Percentiles rank a stretch among this genome's conserved stretches.
Conservation (phyloP, 92 coral and sea anemone species). For the Siderastrea radians region DNA sequence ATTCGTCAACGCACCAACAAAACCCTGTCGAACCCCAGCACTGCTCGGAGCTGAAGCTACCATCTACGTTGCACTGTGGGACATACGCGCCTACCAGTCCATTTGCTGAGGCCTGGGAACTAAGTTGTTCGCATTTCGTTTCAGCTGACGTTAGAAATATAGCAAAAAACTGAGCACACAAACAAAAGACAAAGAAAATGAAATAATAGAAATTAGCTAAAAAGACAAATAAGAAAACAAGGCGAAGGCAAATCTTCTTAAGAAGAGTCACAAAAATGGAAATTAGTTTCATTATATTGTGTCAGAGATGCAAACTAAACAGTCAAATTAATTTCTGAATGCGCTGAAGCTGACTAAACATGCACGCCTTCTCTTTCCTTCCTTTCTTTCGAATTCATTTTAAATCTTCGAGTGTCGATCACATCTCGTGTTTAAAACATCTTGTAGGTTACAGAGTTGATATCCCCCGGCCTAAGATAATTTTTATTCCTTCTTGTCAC, state of each 20-base stretch:
- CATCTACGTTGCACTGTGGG: conserved; percentile 67
- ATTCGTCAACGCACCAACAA: conserved; percentile 68
- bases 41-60: conserved; percentile 67
- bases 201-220: not conserved
- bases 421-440: too few species aligned
- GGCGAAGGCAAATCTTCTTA: not conserved
- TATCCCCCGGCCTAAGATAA: too few species aligned
- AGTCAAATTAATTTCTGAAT: too few species aligned
- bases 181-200: not conserved
- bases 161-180: not conserved
- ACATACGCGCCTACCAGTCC: conserved; percentile 64
- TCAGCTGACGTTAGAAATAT: not conserved
- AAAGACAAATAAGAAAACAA: not conserved
- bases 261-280: not conserved
- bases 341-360: too few species aligned
- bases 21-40: conserved; percentile 79
- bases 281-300: too few species aligned
- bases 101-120: conserved; percentile 15
- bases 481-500: too few species aligned
- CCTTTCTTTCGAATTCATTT: too few species aligned
- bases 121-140: conserved; percentile 54
- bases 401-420: too few species aligned
- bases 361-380: too few species aligned
- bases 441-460: too few species aligned
- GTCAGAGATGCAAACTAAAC: too few species aligned